Conservation (phyloP, 2,113 vertebrate genomes). For the Chaenocephalus aceratus region DNA sequence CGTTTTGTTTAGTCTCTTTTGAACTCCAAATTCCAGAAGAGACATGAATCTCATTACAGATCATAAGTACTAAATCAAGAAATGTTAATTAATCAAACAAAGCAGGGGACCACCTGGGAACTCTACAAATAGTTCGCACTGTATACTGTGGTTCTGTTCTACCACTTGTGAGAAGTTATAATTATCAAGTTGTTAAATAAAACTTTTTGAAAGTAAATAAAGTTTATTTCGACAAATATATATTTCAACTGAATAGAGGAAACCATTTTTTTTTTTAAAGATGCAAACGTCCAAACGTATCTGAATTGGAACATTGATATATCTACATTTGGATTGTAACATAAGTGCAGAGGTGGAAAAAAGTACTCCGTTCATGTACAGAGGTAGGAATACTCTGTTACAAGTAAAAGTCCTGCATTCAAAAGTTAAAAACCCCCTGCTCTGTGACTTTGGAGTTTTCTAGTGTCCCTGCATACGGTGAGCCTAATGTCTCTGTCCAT, state of each 20-base stretch:
- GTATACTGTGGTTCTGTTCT: slow-evolving; percentile 39
- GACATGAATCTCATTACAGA: slow-evolving; percentile 44
- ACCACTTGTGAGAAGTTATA: slow-evolving; percentile 25
- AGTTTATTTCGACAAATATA: slow-evolving; percentile 22
- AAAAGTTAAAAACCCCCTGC: background rate
- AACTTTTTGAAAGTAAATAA: slow-evolving; percentile 19
- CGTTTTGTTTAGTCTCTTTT: slow-evolving; percentile 25
- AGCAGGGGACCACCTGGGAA: slow-evolving; percentile 48
- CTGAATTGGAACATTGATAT: background rate
- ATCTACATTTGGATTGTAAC: background rate
- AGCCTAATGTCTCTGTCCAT: slow-evolving; percentile 10
- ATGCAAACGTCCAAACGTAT: slow-evolving; percentile 14
- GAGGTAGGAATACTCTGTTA: no score
- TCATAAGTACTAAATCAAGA: slow-evolving; percentile 46
- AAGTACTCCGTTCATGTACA: no score
- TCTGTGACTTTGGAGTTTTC: no score
- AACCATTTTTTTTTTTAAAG: slow-evolving; percentile 5
- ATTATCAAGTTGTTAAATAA: slow-evolving; percentile 27
- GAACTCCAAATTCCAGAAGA: slow-evolving; percentile 28
- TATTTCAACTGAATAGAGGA: slow-evolving; percentile 10
- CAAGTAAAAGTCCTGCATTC: no score
- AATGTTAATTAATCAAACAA: slow-evolving; percentile 45
- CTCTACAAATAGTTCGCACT: slow-evolving; percentile 32
- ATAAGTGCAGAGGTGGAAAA: no score
- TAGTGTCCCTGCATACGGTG: background rate